A percentile compares a stretch with the other conserved stretches of the same genome.
Evolutionary conservation across 2,888 invertebrate genomes (phyloP).

Genomic region (Chrysomela aeneicollis): DNA sequence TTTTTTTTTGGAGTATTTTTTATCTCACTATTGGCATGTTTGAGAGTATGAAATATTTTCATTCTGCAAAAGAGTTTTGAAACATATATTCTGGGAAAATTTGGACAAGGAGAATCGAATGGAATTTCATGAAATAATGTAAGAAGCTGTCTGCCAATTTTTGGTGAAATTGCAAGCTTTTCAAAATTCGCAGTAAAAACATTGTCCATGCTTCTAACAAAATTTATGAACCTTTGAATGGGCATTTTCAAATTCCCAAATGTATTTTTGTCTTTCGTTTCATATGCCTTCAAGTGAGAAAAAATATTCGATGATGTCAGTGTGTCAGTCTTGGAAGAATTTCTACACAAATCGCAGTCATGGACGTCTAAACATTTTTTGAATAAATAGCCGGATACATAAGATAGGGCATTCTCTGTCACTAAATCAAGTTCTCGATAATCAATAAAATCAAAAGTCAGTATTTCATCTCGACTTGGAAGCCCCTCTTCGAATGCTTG

Average conservation of each 20-base stretch:
- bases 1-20: no score
- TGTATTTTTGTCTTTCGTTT: slow-evolving; percentile 7
- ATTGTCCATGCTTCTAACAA: slow-evolving; percentile 11
- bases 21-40: no score
- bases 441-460: slow-evolving; percentile 10
- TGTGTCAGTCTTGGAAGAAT: no score
- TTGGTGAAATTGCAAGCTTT: not conserved
- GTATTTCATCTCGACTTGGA: not conserved
- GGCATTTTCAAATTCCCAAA: slow-evolving; percentile 12
- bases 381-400: slow-evolving; percentile 20
- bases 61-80: no score
- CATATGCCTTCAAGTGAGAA: no score
- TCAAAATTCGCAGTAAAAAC: slow-evolving; percentile 14
- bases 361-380: no score
- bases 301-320: no score
- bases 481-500: not conserved
- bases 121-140: slow-evolving; percentile 2
- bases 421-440: not conserved
- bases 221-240: slow-evolving; percentile 14
- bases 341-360: no score
- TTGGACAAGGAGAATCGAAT: no score
- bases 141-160: slow-evolving; percentile 8
- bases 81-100: no score
- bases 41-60: no score
- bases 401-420: slow-evolving; percentile 16